These are phyloP conservation scores for Scaptomyza parva DNA, from an alignment of 2,888 invertebrate genomes.

Conservation along the genomic window DNA sequence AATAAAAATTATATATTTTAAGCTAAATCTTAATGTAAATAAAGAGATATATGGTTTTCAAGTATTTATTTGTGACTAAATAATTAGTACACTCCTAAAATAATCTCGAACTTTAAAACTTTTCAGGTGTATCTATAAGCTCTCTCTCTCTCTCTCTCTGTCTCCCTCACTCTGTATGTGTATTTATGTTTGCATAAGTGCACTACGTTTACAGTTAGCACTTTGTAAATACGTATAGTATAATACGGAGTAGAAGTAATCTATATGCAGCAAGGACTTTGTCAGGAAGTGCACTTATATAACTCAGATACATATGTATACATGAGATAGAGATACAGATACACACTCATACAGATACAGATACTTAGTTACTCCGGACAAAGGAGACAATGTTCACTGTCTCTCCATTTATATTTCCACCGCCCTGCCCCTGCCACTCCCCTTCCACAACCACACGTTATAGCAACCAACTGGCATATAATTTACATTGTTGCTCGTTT, in stretches of 20 bases:
- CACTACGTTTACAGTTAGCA: slow-evolving; percentile 10
- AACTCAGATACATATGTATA: slow-evolving; percentile 15
- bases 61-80: background rate
- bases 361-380: slow-evolving; percentile 35
- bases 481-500: slow-evolving; percentile 77
- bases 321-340: slow-evolving; percentile 9
- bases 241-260: background rate
- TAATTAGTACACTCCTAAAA: background rate
- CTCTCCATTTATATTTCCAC: background rate
- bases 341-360: slow-evolving; percentile 1
- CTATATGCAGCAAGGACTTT: slow-evolving; percentile 38
- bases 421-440: background rate
- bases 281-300: slow-evolving; percentile 48
- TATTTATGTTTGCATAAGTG: slow-evolving; percentile 17
- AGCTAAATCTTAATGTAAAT: background rate
- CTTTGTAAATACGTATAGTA: slow-evolving; percentile 30
- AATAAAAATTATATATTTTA: too few relatives aligned
- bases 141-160: too few relatives aligned
- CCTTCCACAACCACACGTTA: slow-evolving; percentile 7
- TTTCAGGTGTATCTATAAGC: slow-evolving; percentile 12
- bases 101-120: slow-evolving; percentile 12
- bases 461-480: slow-evolving; percentile 74
- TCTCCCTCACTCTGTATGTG: too few relatives aligned
- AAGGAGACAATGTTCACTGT: slow-evolving; percentile 37
- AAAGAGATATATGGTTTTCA: background rate